These are phyloP conservation scores for Drosophila tsacasi DNA, from an alignment of 1,140 invertebrate genomes.

Conservation along the genomic window DNA sequence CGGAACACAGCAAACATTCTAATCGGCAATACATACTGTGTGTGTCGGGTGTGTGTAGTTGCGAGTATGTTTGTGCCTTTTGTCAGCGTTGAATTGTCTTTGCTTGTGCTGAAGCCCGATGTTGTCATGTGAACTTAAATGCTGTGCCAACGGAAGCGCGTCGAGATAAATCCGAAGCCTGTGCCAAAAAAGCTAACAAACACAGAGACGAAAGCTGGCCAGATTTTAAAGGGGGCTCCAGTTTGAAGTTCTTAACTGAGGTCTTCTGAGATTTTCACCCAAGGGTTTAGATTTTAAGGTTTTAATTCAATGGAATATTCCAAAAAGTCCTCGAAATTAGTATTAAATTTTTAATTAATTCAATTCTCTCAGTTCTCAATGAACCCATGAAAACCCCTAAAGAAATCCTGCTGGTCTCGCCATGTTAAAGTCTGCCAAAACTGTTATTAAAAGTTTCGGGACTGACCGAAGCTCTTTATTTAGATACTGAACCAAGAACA, in stretches of 20 bases:
- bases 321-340: background rate
- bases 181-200: conserved; percentile 8
- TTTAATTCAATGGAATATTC: background rate
- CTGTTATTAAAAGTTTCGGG: conserved; percentile 32
- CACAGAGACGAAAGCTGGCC: background rate
- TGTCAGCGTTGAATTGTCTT: conserved; percentile 23
- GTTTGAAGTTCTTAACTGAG: background rate
- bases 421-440: conserved; percentile 24
- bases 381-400: background rate
- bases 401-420: background rate
- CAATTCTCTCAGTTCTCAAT: background rate
- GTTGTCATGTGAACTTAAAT: conserved; percentile 23
- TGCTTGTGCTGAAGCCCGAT: conserved; percentile 10
- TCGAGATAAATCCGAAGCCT: conserved; percentile 18
- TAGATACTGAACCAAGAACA: conserved; percentile 25
- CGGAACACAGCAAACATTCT: conserved; percentile 49
- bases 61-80: conserved; percentile 23
- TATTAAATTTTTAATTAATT: background rate
- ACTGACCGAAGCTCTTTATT: conserved; percentile 44
- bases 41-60: background rate
- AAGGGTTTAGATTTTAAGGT: background rate
- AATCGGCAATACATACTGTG: conserved; percentile 46
- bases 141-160: conserved; percentile 8
- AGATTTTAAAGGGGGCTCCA: conserved; percentile 3
- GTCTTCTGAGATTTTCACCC: background rate